Base-by-base conservation (phyloP, 2,113 vertebrate genomes). In the Bombycilla garrulus region DNA sequence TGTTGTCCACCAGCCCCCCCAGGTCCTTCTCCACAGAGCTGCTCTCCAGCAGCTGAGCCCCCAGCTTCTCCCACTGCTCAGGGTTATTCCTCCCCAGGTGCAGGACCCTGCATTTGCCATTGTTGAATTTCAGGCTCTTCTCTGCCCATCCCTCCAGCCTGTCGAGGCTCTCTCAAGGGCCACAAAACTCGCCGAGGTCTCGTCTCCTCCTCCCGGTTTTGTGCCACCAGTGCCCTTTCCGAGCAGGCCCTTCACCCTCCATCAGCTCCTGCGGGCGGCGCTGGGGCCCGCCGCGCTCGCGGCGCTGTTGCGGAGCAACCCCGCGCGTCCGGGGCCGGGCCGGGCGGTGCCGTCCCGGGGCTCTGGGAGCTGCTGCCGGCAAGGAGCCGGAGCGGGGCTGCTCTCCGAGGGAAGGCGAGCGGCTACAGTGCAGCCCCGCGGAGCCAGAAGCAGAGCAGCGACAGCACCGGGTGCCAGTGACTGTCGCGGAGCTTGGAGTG, bases 401-500 rank as follows among this genome's bases (percentile, higher is more conserved):
- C 29, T 28, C 19, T 38, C 45, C 3, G 11, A 8, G 29, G 23
- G 9, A 53, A 64, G 19, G 9, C 7, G 8, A 44, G 36, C 2
- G 7, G 16, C 3, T 4, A 3, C 21, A 28, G 40, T 4, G 6
- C 57, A 33, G 35, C 24, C 10, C 44, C 24, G 1, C 47, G 4
- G 33, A 3, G 2, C 8, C 7, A 5, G 23, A 9, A 33, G 6
- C 15, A 5, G 10, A 12, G 6, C 3, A 22, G 15, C 0, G 7
- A 3, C 15, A 10, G 20, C 9, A 5, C 13, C 7, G 2, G 6
- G 2, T 11, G 5, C 3, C 3, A 4, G 23, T 1, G 20, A 5
- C n/a, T 1, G 51, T 1, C 1, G 4, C 5, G 17, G 66, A 44
- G 33, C 9, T 0, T 1, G 4, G 7, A 21, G n/a, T 10, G 4